Conservation (phyloP, 2,797 vertebrate genomes). For the Tokudaia muenninki region DNA sequence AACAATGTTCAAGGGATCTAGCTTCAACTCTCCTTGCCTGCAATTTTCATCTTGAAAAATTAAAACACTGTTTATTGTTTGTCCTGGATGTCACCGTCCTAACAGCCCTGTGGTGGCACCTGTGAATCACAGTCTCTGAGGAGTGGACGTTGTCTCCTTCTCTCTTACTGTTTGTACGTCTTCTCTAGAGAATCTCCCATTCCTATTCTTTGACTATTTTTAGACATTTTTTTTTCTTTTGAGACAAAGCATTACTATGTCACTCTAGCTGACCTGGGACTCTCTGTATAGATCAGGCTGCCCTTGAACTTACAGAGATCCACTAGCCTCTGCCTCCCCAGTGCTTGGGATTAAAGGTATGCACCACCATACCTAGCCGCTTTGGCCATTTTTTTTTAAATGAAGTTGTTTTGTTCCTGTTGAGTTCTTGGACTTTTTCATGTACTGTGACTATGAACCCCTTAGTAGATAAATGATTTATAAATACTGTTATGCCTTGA, state of each 20-base stretch:
- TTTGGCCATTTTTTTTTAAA: neutral
- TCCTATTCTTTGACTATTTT: neutral
- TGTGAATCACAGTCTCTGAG: neutral
- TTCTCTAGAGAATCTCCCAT: neutral
- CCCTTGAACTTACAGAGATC: neutral
- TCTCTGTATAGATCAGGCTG: neutral
- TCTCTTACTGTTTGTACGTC: neutral
- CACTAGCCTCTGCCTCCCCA: neutral
- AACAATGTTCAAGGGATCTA: neutral
- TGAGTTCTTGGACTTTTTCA: neutral
- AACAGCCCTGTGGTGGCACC: too few relatives aligned
- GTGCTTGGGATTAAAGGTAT: neutral
- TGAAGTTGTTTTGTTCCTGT: neutral
- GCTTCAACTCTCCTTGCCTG: neutral
- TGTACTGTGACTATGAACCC: neutral
- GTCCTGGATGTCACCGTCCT: neutral
- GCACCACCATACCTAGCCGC: neutral
- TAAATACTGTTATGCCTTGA: neutral
- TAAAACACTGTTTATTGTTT: neutral
- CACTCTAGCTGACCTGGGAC: neutral
- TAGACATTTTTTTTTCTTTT: neutral
- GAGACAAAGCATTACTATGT: neutral
- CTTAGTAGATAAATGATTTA: constrained; percentile 23
- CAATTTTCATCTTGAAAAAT: neutral
- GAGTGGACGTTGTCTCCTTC: neutral